Conservation (phyloP, 2,113 vertebrate species). For the Phalacrocorax carbo region DNA sequence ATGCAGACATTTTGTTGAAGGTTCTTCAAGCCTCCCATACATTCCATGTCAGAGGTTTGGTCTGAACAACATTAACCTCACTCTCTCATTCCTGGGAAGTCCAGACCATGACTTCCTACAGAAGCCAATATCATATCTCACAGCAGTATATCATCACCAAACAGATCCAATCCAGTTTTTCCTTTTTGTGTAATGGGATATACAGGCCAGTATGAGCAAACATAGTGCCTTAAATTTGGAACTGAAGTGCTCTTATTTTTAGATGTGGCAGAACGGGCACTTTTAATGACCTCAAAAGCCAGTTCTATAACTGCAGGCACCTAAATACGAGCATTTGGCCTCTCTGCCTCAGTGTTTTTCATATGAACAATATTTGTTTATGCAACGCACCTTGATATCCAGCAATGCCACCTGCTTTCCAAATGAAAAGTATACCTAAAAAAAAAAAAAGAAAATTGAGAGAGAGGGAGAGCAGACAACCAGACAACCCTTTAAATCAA, state of each 20-base stretch:
- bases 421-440: neutral
- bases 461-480: neutral
- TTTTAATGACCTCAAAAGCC: neutral
- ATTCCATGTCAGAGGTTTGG: neutral
- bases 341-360: neutral
- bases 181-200: neutral
- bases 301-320: neutral
- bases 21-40: neutral
- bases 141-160: neutral
- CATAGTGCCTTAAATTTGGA: neutral
- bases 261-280: neutral
- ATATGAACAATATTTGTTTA: neutral
- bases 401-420: neutral
- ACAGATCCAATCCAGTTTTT: neutral
- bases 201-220: neutral
- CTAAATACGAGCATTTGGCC: neutral
- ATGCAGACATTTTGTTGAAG: neutral
- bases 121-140: neutral
- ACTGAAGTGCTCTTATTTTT: neutral
- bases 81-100: neutral
- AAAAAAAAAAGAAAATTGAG: neutral
- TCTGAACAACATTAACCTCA: neutral
- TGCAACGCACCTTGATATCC: neutral
- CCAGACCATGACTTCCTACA: neutral
- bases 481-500: slow-evolving; percentile 24